Evolutionary conservation across 2,113 vertebrate genomes (phyloP), one percentile per base, ranked within the genome.

Genomic region (Forbesichthys papilliferus): DNA sequence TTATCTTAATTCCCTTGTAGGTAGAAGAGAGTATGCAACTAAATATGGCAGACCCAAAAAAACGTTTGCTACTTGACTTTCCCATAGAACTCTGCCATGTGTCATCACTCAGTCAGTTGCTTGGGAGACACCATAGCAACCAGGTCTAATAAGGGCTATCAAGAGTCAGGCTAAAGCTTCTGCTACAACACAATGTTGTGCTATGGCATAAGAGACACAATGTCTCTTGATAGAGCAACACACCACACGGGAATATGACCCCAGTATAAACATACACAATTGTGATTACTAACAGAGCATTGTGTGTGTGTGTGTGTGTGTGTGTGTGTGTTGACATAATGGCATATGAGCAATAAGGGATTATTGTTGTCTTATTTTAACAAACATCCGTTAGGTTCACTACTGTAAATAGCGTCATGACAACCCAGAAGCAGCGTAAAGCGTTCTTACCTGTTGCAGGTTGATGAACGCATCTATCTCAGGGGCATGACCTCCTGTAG

Each of bases 401-500:
- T 27, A 27, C 27, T 27, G 27, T 27, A 42, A 42, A 42, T 42
- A 42, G 36, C 1, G 36, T 42, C 36, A 42, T 42, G 36, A 8
- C 36, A 42, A 42, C 36, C 7, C 36, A 42, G 36, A 42, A 42
- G 7, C 36, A 42, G 4, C 0, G 4, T 42, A 42, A 42, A 42
- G 36, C 1, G 54, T 7, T 78, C 78, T 78, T 92, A 96, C 95
- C 94, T 94, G 93, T 80, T 93, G 93, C 84, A 92, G 78, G 86
- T 91, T 92, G 84, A 91, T 89, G 84, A 94, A 90, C 87, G 93
- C 93, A 79, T 94, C 91, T 92, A 86, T 91, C 84, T 93, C 48
- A 77, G 93, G 91, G 85, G 83, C 91, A 88, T 92, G 91, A 74
- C 94, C 94, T 91, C 93, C 94, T 92, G 94, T 90, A 92, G 95